Evolutionary conservation across 2,113 vertebrate genomes (phyloP).

Genomic region (Stegastes partitus): DNA sequence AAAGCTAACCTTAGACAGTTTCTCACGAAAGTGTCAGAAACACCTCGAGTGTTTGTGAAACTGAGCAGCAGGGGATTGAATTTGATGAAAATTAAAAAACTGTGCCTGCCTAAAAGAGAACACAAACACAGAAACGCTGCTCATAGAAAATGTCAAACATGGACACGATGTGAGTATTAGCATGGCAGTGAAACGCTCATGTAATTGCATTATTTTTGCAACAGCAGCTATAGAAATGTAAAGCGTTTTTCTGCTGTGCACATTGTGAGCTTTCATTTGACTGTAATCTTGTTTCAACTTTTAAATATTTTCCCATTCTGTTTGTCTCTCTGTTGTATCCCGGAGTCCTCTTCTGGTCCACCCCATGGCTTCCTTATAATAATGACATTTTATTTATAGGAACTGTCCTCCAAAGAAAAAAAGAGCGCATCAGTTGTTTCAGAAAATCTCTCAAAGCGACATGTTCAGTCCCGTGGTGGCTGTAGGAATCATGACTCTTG

Average conservation of each 20-base stretch:
- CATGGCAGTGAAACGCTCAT: not conserved
- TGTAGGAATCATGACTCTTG: no score
- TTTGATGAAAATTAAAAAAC: slow-evolving; percentile 29
- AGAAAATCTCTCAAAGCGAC: not conserved
- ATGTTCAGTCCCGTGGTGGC: no score
- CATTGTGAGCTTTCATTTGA: not conserved
- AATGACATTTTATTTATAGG: not conserved
- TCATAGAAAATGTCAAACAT: slow-evolving; percentile 24
- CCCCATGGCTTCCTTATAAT: not conserved
- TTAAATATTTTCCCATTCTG: slow-evolving; percentile 6
- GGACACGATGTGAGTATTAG: slow-evolving; percentile 1
- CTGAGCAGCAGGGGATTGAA: slow-evolving; percentile 36
- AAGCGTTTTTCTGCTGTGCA: not conserved
- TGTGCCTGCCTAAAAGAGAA: not conserved
- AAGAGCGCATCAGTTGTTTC: not conserved
- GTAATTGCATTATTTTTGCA: not conserved
- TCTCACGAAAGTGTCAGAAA: slow-evolving; percentile 14
- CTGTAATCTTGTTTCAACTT: slow-evolving; percentile 3
- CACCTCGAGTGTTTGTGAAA: slow-evolving; percentile 21
- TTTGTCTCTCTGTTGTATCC: not conserved
- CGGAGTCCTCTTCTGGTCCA: not conserved
- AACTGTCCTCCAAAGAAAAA: not conserved
- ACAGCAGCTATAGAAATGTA: not conserved
- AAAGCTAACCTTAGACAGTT: slow-evolving; percentile 17
- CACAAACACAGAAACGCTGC: not conserved